A percentile compares a stretch with the other conserved stretches of the same genome.
Conservation (phyloP, 1,140 invertebrate genomes). For the Formica selysi region DNA sequence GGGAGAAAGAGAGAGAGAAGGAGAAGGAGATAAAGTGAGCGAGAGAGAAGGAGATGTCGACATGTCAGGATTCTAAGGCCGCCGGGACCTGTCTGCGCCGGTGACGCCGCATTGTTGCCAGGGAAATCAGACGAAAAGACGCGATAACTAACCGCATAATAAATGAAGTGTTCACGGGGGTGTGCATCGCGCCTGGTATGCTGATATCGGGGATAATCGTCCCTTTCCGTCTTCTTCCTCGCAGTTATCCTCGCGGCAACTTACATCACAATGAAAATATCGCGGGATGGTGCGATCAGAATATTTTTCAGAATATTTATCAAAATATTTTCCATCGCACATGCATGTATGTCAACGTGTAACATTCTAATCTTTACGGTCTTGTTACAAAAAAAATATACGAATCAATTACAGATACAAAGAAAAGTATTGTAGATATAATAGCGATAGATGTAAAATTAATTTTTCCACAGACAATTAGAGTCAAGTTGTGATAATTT, state of each 20-base stretch:
- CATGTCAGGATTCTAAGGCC: slow-evolving; percentile 71
- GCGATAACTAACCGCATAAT: slow-evolving; percentile 87
- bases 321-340: background rate
- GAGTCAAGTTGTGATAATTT: background rate
- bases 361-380: background rate
- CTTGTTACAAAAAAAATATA: too few relatives aligned
- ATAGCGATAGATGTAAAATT: background rate
- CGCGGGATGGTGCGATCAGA: slow-evolving; percentile 2
- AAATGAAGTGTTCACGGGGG: slow-evolving; percentile 85
- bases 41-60: slow-evolving; percentile 53
- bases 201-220: slow-evolving; percentile 78
- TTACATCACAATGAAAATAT: slow-evolving; percentile 59
- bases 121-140: slow-evolving; percentile 87
- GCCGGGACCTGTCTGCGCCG: slow-evolving; percentile 78
- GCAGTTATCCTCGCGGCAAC: slow-evolving; percentile 30
- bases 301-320: slow-evolving; percentile 47
- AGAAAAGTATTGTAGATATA: background rate
- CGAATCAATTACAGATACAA: background rate
- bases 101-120: slow-evolving; percentile 85
- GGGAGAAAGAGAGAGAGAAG: background rate
- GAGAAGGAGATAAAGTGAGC: slow-evolving; percentile 19
- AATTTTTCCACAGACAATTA: background rate
- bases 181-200: slow-evolving; percentile 77
- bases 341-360: background rate
- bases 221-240: slow-evolving; percentile 78